A percentile compares a stretch with the other conserved stretches of the same genome.
phyloP scores from a whole-genome alignment of 2,113 vertebrate species.

The Engraulis encrasicolus region DNA sequence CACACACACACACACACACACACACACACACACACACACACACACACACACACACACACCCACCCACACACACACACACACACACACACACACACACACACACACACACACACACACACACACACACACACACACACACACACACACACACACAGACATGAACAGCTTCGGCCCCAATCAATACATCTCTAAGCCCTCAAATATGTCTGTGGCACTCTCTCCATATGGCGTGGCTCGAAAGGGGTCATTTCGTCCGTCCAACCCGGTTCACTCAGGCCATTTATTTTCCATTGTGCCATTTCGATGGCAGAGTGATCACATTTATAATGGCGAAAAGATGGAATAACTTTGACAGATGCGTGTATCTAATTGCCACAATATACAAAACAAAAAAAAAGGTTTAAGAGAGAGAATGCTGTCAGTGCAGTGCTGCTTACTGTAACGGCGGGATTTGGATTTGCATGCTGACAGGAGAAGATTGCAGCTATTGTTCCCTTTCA shows the following conservation, averaged over 20 bases:
- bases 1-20: too few relatives aligned
- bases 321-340: background rate
- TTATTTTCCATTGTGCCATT: background rate
- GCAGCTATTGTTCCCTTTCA: background rate
- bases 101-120: too few relatives aligned
- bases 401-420: background rate
- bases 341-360: background rate
- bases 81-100: too few relatives aligned
- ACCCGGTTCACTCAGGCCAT: background rate
- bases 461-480: background rate
- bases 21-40: too few relatives aligned
- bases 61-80: too few relatives aligned
- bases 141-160: too few relatives aligned
- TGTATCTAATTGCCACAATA: background rate
- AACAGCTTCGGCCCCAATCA: constrained; percentile 61
- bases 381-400: background rate
- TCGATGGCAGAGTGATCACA: background rate
- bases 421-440: too few relatives aligned
- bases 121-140: too few relatives aligned
- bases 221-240: background rate
- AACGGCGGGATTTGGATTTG: too few relatives aligned
- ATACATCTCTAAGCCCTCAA: constrained; percentile 57
- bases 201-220: background rate
- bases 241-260: background rate
- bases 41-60: too few relatives aligned